These are phyloP conservation scores for Erannis defoliaria DNA, from an alignment of 2,888 invertebrate species.

Conservation along the genomic window DNA sequence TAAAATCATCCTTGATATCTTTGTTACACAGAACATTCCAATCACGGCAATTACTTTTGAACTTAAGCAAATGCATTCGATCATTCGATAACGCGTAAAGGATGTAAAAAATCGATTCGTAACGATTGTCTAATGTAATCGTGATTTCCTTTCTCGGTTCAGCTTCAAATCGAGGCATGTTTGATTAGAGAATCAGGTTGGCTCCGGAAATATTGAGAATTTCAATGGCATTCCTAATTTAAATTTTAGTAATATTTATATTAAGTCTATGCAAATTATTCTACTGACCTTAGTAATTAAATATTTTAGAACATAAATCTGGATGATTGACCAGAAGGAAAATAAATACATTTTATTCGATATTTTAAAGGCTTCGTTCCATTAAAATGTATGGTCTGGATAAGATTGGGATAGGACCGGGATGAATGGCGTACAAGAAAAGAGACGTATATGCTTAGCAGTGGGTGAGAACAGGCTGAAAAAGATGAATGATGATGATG, in stretches of 20 bases:
- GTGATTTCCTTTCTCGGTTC: slow-evolving; percentile 66
- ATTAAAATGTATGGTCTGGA: too few relatives aligned
- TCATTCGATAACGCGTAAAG: slow-evolving; percentile 50
- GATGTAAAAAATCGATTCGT: slow-evolving; percentile 64
- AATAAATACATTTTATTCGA: too few relatives aligned
- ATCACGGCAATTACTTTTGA: slow-evolving; percentile 56
- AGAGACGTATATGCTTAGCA: too few relatives aligned
- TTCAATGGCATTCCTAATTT: neutral
- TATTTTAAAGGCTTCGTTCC: too few relatives aligned
- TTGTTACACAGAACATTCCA: slow-evolving; percentile 48
- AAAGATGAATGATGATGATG: too few relatives aligned
- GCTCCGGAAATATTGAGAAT: slow-evolving; percentile 33
- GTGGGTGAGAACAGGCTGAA: too few relatives aligned
- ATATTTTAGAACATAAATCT: neutral
- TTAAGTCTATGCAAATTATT: neutral
- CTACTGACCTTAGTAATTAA: neutral
- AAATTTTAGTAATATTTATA: neutral
- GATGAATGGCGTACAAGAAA: too few relatives aligned
- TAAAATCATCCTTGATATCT: slow-evolving; percentile 11
- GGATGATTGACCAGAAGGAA: neutral
- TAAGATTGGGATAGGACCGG: too few relatives aligned
- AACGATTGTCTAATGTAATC: slow-evolving; percentile 63
- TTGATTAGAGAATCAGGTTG: slow-evolving; percentile 52
- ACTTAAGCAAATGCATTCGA: slow-evolving; percentile 49
- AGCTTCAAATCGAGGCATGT: slow-evolving; percentile 54